Conservation (phyloP, 2,797 vertebrate genomes). For the Cetoscarus ocellatus region DNA sequence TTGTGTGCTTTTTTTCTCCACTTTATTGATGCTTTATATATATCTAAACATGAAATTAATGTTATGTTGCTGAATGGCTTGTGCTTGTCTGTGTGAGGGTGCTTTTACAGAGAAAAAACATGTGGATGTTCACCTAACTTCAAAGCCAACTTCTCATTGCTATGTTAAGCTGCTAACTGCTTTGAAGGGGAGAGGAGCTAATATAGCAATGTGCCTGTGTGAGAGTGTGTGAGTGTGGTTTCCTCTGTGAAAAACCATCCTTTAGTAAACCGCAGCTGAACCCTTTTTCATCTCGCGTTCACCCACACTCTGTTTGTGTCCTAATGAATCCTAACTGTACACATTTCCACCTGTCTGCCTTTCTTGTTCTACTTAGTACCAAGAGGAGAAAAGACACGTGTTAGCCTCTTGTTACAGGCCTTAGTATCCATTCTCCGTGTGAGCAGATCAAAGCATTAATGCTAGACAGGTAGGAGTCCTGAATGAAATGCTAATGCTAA, state of each 20-base stretch:
- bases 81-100: slow-evolving; percentile 27
- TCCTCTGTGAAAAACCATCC: slow-evolving; percentile 20
- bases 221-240: slow-evolving; percentile 11
- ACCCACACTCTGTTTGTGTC: slow-evolving; percentile 38
- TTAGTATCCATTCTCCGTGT: slow-evolving; percentile 62
- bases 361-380: slow-evolving; percentile 59
- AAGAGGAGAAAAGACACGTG: slow-evolving; percentile 61
- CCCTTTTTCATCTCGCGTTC: slow-evolving; percentile 31
- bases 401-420: slow-evolving; percentile 63
- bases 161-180: slow-evolving; percentile 49
- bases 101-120: slow-evolving; percentile 6
- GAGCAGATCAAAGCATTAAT: slow-evolving; percentile 78
- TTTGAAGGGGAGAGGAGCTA: slow-evolving; percentile 50
- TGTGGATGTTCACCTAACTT: slow-evolving; percentile 40
- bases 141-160: slow-evolving; percentile 49
- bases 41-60: slow-evolving; percentile 47
- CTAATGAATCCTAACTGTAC: slow-evolving; percentile 45
- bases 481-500: slow-evolving; percentile 80
- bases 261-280: slow-evolving; percentile 26
- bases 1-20: slow-evolving; percentile 4
- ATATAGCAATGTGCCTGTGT: slow-evolving; percentile 4
- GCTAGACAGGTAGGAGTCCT: slow-evolving; percentile 74
- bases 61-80: slow-evolving; percentile 13
- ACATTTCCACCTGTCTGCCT: slow-evolving; percentile 45
- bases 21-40: slow-evolving; percentile 25